These are phyloP conservation scores for Ruditapes philippinarum DNA, from an alignment of 1,140 invertebrate genomes.

Conservation along the genomic window DNA sequence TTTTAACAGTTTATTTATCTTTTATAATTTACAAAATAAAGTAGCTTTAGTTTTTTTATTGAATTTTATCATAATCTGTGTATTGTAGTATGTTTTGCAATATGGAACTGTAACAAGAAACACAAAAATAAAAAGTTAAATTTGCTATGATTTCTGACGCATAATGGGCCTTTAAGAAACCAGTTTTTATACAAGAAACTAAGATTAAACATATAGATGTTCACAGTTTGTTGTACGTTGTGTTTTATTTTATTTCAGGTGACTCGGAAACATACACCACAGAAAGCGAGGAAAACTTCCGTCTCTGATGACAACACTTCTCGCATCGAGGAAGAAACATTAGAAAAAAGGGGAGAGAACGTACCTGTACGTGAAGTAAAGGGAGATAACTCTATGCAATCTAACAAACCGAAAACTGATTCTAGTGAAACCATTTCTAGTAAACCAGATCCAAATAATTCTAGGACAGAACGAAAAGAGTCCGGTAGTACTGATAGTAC, in stretches of 20 bases:
- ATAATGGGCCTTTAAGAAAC: no score
- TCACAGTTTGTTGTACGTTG: no score
- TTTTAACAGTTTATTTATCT: no score
- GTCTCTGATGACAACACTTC: constrained; percentile 27
- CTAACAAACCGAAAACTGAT: background rate
- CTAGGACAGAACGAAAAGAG: background rate
- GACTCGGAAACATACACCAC: constrained; percentile 42
- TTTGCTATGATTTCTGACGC: no score
- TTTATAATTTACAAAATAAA: no score
- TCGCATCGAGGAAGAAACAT: constrained; percentile 1
- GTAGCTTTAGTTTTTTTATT: no score
- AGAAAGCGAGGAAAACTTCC: constrained; percentile 43
- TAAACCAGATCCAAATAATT: background rate
- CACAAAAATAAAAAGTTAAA: no score
- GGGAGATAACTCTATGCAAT: background rate
- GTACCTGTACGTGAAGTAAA: background rate
- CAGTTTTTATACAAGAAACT: no score
- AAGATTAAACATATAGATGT: no score
- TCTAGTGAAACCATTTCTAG: background rate
- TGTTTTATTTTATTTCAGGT: constrained; percentile 39
- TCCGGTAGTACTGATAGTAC: background rate
- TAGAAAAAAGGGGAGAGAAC: constrained; percentile 6
- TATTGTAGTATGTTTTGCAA: no score
- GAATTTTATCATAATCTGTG: no score
- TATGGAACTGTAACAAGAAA: no score